These are phyloP conservation scores for Carcinoscorpius rotundicauda DNA, from an alignment of 1,140 invertebrate genomes.

Conservation along the genomic window DNA sequence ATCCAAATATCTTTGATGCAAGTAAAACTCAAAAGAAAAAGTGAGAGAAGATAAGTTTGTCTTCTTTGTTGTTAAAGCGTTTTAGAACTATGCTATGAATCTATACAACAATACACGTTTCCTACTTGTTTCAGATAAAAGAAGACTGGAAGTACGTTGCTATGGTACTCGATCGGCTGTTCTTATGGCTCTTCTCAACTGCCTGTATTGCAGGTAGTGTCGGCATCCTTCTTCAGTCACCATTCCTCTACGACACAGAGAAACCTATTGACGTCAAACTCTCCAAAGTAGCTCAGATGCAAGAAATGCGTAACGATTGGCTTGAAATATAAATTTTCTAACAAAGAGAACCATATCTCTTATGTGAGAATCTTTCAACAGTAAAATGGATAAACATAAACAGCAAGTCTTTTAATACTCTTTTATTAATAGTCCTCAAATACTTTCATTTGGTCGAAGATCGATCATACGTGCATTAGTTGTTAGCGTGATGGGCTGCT, in stretches of 20 bases:
- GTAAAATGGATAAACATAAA: no score
- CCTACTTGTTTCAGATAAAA: slow-evolving; percentile 50
- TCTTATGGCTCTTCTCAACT: slow-evolving; percentile 92
- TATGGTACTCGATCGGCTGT: slow-evolving; percentile 90
- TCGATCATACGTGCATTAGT: no score
- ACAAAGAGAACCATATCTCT: no score
- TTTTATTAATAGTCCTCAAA: no score
- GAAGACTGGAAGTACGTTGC: slow-evolving; percentile 99
- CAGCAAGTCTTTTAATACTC: no score
- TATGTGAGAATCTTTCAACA: no score
- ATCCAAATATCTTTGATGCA: slow-evolving; percentile 11
- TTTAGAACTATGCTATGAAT: no score
- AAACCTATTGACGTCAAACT: slow-evolving; percentile 84
- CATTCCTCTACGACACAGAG: slow-evolving; percentile 86
- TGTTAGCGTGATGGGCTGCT: no score
- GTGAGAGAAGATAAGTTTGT: not conserved
- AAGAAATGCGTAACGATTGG: slow-evolving; percentile 7
- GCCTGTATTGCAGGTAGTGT: slow-evolving; percentile 82
- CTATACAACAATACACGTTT: not conserved
- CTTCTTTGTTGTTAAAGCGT: not conserved
- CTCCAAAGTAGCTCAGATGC: slow-evolving; percentile 52
- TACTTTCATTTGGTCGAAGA: no score
- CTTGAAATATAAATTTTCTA: no score
- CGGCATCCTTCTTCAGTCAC: slow-evolving; percentile 88
- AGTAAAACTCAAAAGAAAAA: not conserved